Evolutionary conservation across 2,113 vertebrate genomes (phyloP).

Genomic region (Trogon surrucura): DNA sequence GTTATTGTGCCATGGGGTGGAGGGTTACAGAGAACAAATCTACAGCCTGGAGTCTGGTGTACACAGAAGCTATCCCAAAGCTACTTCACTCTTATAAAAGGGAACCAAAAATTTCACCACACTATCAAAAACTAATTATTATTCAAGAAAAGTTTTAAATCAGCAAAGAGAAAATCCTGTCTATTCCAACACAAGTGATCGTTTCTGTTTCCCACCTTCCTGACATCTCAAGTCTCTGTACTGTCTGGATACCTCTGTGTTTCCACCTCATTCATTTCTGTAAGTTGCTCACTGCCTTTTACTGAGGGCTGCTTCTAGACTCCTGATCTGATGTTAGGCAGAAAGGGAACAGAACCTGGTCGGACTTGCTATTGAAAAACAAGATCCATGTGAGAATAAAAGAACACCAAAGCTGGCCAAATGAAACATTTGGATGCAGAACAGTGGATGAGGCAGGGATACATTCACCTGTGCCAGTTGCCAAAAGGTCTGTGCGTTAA

Average conservation of each 20-base stretch:
- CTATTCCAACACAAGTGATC: neutral
- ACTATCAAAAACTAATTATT: neutral
- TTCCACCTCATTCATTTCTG: neutral
- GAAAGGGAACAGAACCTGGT: fast-evolving
- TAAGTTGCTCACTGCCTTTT: neutral
- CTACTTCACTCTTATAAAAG: neutral
- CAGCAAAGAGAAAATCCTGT: neutral
- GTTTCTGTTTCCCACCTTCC: neutral
- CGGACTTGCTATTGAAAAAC: neutral
- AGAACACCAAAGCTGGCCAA: neutral
- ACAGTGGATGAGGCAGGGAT: neutral
- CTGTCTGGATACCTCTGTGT: neutral
- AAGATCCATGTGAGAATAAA: neutral
- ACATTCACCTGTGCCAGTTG: neutral
- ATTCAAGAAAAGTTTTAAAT: neutral
- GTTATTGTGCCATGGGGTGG: neutral
- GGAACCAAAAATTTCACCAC: neutral
- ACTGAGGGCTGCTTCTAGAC: neutral
- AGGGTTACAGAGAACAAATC: neutral
- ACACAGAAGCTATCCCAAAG: neutral
- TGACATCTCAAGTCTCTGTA: neutral
- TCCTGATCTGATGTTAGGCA: neutral
- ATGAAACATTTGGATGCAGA: neutral
- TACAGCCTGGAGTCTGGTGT: neutral
- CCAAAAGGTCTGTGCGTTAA: neutral